These are phyloP conservation scores for Eueides isabella DNA, from an alignment of 1,140 invertebrate species.

Conservation along the genomic window DNA sequence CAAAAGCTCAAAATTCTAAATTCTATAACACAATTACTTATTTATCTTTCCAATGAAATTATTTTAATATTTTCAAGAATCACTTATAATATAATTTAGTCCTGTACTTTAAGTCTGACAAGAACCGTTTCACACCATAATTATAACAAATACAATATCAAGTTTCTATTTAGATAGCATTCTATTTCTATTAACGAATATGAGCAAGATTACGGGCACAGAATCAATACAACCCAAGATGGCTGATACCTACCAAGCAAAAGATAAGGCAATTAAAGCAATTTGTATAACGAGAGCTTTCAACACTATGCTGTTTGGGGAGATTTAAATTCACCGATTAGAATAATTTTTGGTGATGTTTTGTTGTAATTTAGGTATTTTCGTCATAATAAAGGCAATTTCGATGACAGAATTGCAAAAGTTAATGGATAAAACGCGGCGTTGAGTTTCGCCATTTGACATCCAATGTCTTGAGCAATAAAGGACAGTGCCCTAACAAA, in stretches of 20 bases:
- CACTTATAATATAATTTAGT: too few relatives aligned
- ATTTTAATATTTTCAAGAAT: too few relatives aligned
- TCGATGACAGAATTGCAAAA: too few relatives aligned
- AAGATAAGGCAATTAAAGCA: conserved; percentile 27
- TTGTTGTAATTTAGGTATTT: background rate
- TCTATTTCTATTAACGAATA: background rate
- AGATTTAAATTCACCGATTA: background rate
- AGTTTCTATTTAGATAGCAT: background rate
- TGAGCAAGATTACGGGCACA: conserved; percentile 7
- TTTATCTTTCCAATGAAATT: too few relatives aligned
- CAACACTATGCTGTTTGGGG: background rate
- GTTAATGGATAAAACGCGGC: too few relatives aligned
- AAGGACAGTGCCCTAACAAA: too few relatives aligned
- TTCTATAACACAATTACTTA: too few relatives aligned
- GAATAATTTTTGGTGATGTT: background rate
- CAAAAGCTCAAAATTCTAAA: too few relatives aligned
- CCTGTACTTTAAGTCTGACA: too few relatives aligned
- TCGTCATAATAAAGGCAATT: too few relatives aligned
- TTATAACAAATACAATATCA: background rate
- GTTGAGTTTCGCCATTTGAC: too few relatives aligned
- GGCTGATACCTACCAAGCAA: conserved; percentile 24
- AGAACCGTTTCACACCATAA: background rate
- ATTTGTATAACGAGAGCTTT: conserved; percentile 28
- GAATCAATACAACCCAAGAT: conserved; percentile 28
- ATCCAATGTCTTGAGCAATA: too few relatives aligned